These are phyloP conservation scores for Dilophus febrilis DNA, from an alignment of 2,888 invertebrate genomes.

Conservation along the genomic window DNA sequence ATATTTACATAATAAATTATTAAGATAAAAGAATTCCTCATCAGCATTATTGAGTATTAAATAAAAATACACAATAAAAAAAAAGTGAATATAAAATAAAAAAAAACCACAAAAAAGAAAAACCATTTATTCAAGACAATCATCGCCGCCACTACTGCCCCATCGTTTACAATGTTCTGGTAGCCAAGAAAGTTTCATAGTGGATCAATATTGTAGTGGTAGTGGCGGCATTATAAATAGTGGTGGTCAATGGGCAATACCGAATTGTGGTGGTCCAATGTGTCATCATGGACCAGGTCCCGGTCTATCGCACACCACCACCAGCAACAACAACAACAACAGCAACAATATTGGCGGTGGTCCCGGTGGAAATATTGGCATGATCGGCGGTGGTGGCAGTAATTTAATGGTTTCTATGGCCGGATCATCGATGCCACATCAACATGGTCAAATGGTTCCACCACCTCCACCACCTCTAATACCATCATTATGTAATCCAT, in stretches of 20 bases:
- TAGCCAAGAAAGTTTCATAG: constrained; percentile 34
- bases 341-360: constrained; percentile 1
- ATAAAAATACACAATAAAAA: no score
- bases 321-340: constrained; percentile 20
- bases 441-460: constrained; percentile 17
- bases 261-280: constrained; percentile 21
- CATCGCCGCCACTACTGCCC: constrained; percentile 29
- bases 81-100: no score
- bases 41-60: no score
- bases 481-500: constrained; percentile 28
- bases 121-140: constrained; percentile 31
- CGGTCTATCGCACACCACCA: constrained; percentile 15
- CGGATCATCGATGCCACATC: neutral
- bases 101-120: no score
- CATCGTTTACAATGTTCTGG: constrained; percentile 33
- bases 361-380: constrained; percentile 17
- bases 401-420: constrained; percentile 4
- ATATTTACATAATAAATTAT: no score
- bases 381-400: constrained; percentile 14
- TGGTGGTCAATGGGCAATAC: constrained; percentile 23
- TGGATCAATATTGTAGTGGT: constrained; percentile 32
- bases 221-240: constrained; percentile 14
- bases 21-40: no score
- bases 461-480: constrained; percentile 24
- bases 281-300: constrained; percentile 21